Base-by-base conservation (phyloP, 2,888 invertebrate species). In the Drosophila percnosoma region DNA sequence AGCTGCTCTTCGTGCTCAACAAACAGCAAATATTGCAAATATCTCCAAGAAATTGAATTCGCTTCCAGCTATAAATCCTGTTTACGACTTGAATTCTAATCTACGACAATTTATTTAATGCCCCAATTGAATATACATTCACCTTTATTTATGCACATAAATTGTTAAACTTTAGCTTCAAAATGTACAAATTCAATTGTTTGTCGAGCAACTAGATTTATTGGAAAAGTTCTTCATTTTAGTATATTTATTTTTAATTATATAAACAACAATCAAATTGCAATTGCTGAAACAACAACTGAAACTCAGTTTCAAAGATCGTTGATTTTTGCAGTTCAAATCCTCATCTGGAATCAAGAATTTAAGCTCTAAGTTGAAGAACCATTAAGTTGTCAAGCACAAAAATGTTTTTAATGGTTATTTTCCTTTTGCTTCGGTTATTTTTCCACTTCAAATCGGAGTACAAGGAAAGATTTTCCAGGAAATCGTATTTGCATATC, bases 71-170 rank as follows among this genome's bases (percentile, higher is more conserved):
- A 55, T 55, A 55, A 38, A 55, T 55, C 38, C n/a, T 15, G n/a
- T 27, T 55, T 27, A 38, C 38, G 55, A 55, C 27, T 38, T 29
- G n/a, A 36, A 29, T 36, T 38, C n/a, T 29, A 38, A 55, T 27
- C 36, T 29, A n/a, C 6, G 8, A 55, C 55, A 36, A 38, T 55
- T 55, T 55, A 55, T 36, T 38, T 55, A 13, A 55, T 38, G n/a
- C 0, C 8, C 27, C 27, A n/a, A 18, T 54, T 18, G 53, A 34
- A 54, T 24, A 54, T 8, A 38, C 27, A 27, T 38, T 27, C 36
- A 55, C 54, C 27, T 13, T 55, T 11, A 54, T 34, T 54, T 34
- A 36, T 51, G 53, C 34, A 34, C 53, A 53, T 34, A 34, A 53
- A 53, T 34, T 53, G 36, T 36, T 27, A 4, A 38, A 27, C 36